Conservation (phyloP, 2,888 invertebrate species). For the Pristionchus fissidentatus region DNA sequence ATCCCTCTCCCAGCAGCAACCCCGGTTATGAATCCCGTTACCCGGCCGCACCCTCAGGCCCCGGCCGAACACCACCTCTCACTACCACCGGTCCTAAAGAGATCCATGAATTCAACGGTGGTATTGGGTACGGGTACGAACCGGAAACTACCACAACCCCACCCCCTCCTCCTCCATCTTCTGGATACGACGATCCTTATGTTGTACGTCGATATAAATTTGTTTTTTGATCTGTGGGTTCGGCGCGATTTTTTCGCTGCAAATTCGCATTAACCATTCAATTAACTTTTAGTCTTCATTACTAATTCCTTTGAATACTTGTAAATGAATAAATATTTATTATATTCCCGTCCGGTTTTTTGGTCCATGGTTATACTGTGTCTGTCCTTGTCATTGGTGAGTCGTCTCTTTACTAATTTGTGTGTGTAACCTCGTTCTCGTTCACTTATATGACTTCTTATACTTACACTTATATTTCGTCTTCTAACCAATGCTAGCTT, state of each 20-base stretch:
- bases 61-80: neutral
- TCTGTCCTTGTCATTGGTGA: constrained; percentile 2
- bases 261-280: neutral
- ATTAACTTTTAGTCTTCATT: neutral
- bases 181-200: constrained; percentile 34
- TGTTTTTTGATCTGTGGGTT: neutral
- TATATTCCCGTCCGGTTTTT: neutral
- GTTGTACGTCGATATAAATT: constrained; percentile 20
- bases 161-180: neutral
- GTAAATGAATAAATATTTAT: neutral
- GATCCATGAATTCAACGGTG: constrained; percentile 28
- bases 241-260: neutral
- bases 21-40: neutral
- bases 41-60: neutral
- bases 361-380: neutral
- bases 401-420: neutral
- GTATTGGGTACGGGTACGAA: neutral
- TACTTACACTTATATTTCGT: neutral
- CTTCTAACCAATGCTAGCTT: neutral
- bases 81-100: neutral
- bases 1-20: no score
- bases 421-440: neutral
- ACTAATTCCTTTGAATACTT: neutral
- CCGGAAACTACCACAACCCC: neutral
- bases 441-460: neutral